phyloP scores from a whole-genome alignment of 2,113 vertebrate species.

The Taxidea taxus region DNA sequence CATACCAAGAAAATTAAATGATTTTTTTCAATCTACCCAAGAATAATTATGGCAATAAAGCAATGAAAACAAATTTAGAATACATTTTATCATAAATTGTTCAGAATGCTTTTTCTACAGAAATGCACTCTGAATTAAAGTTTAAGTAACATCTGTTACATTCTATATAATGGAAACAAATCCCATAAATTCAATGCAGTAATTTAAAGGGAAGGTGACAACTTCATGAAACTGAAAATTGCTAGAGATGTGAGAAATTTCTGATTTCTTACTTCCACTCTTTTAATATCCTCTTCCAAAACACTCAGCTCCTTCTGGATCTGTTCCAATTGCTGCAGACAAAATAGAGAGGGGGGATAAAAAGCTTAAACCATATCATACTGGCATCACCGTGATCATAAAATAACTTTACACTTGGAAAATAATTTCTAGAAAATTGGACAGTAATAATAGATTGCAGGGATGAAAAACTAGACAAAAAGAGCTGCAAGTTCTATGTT shows the following conservation, averaged over 20 bases:
- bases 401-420: conserved; percentile 35
- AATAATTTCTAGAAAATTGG: conserved; percentile 31
- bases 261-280: conserved; percentile 92
- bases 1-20: neutral
- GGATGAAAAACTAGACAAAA: neutral
- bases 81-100: neutral
- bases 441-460: neutral
- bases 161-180: conserved; percentile 69
- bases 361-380: conserved; percentile 77
- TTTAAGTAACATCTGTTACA: conserved; percentile 69
- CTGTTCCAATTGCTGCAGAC: conserved; percentile 95
- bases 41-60: conserved; percentile 33
- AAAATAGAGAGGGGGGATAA: conserved; percentile 67
- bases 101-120: neutral
- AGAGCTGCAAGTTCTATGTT: neutral
- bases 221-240: conserved; percentile 73
- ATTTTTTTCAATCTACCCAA: neutral
- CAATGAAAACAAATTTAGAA: conserved; percentile 26
- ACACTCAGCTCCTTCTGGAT: conserved; percentile 98
- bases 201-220: conserved; percentile 72
- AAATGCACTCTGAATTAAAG: conserved; percentile 63
- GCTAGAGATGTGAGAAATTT: conserved; percentile 68
- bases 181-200: conserved; percentile 68
- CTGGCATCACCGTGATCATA: conserved; percentile 47
- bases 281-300: conserved; percentile 98